Base-by-base conservation (phyloP, 2,113 vertebrate genomes). In the Chlamydotis undulata region DNA sequence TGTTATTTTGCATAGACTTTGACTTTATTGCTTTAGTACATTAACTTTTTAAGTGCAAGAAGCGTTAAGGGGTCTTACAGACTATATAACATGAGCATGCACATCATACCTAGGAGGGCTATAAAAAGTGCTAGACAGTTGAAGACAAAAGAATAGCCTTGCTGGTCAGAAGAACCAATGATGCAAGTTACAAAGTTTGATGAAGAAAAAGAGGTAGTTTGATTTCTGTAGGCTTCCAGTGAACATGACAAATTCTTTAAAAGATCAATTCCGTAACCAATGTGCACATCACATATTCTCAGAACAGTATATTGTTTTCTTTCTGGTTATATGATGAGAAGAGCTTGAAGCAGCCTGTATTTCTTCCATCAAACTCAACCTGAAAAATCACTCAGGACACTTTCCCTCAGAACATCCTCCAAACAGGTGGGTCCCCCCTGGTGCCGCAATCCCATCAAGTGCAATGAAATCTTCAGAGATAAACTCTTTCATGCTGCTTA, bases 31-130 rank as follows among this genome's bases (percentile, higher is more conserved):
- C 65, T 39, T 80, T 39, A 81, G 26, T 28, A 87, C 26, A 22
- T 67, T 89, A 59, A 79, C 61, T 94, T 95, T 73, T 81, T 83
- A 78, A 90, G 74, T 49, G 64, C 41, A 90, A 95, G 70, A 69
- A 87, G 31, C 29, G 39, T 82, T 86, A 56, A 73, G 37, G 11
- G 12, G 26, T 28, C 41, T 84, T 71, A 59, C 3, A 65, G 77
- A 49, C 29, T 19, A 78, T 19, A 64, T 37, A 45, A 41, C 7
- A 10, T 8, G 5, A 50, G 18, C 9, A 60, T 35, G 4, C 5
- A 56, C 15, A 14, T 18, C 19, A 53, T 49, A 77, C 10, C n/a
- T 65, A 74, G 31, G 47, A 67, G 28, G 50, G 4, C 33, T 33
- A 12, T 31, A 64, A 87, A 73, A 91, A 61, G 11, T 50, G 12